Conservation (phyloP, 2,888 invertebrate genomes). For the Apamea anceps region DNA sequence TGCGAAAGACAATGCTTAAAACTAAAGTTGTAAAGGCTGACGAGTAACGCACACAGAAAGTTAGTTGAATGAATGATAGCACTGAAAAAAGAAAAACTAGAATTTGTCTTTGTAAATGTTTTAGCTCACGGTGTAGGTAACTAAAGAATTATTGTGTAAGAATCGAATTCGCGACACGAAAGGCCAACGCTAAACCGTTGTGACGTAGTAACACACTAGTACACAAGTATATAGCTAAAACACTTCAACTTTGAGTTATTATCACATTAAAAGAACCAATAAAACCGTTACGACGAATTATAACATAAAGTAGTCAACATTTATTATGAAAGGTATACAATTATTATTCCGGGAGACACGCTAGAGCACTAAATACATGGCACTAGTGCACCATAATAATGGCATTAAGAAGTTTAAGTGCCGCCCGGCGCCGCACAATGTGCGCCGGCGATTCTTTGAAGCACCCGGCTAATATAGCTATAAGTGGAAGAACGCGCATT, state of each 20-base stretch:
- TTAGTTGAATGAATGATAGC: neutral
- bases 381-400: conserved; percentile 54
- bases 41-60: too few species aligned
- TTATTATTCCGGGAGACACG: conserved; percentile 64
- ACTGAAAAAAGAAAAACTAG: neutral
- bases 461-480: conserved; percentile 43
- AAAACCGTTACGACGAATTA: conserved; percentile 55
- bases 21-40: neutral
- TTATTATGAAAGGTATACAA: conserved; percentile 61
- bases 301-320: conserved; percentile 47
- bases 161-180: conserved; percentile 13
- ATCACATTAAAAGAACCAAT: conserved; percentile 53
- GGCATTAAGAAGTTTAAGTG: conserved; percentile 55
- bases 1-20: neutral
- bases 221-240: neutral
- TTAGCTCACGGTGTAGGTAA: neutral
- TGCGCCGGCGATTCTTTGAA: conserved; percentile 59
- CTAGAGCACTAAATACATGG: conserved; percentile 51
- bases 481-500: conserved; percentile 51
- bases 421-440: conserved; percentile 63
- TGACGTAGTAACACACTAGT: neutral
- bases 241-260: conserved; percentile 41
- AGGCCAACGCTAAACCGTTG: too few species aligned
- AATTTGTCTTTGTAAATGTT: neutral
- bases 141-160: neutral